Evolutionary conservation across 2,888 invertebrate species (phyloP).

Genomic region (Sminthurides aquaticus): DNA sequence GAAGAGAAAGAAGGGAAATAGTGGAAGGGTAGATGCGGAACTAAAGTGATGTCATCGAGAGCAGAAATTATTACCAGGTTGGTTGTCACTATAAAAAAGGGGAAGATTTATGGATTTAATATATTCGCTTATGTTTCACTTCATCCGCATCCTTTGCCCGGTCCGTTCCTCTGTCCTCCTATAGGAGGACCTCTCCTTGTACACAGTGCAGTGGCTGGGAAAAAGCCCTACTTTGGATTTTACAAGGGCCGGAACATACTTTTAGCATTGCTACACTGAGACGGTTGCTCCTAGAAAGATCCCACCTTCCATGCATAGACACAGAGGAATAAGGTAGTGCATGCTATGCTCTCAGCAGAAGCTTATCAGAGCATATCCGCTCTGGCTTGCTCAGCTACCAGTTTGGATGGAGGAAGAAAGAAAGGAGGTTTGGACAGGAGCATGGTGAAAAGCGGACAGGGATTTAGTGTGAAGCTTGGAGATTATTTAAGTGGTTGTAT

Average conservation of each 20-base stretch:
- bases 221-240: too few species aligned
- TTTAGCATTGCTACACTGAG: too few species aligned
- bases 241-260: too few species aligned
- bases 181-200: not conserved
- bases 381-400: too few species aligned
- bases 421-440: not conserved
- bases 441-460: not conserved
- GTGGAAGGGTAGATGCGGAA: constrained; percentile 17
- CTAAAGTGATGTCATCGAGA: constrained; percentile 31
- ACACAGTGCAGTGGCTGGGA: too few species aligned
- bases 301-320: too few species aligned
- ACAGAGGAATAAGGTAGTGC: too few species aligned
- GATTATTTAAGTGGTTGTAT: not conserved
- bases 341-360: too few species aligned
- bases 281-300: too few species aligned
- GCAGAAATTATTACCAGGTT: constrained; percentile 29
- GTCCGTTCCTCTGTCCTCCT: not conserved
- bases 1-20: constrained; percentile 10
- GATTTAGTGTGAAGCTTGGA: not conserved
- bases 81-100: constrained; percentile 26
- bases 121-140: constrained; percentile 28
- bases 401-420: too few species aligned
- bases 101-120: constrained; percentile 31
- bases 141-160: constrained; percentile 19
- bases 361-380: not conserved